Evolutionary conservation across 2,113 vertebrate species (phyloP), one percentile per base, ranked within the genome.

Genomic region (Stigmatopora nigra): DNA sequence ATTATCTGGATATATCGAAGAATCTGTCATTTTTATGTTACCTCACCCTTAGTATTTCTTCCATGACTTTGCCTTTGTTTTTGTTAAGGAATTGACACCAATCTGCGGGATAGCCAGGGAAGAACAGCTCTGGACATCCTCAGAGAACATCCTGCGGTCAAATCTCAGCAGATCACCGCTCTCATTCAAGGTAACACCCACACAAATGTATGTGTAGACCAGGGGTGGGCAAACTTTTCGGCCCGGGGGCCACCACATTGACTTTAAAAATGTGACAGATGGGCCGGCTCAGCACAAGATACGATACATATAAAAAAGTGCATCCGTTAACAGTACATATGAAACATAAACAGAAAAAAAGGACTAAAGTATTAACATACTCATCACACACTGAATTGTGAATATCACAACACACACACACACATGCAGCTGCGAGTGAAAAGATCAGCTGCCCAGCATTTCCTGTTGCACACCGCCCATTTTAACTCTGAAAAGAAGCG

Each of bases 121-220:
- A 93, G 94, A 87, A 95, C 94, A 0, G 93, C 95, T 72, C 88
- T 95, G 85, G 96, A 98, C 78, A 92, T 95, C 78, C 89, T 98
- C 77, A 92, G 92, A 84, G 96, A 98, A 73, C 95, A 96, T 77
- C 94, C 95, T 14, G 94, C 95, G 60, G 92, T 92, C 65, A 94
- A 95, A 74, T 97, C 96, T 69, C 95, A 97, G 68, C 96, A 98
- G 88, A 98, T 97, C 86, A 94, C 92, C 7, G 91, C 94, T 68
- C 88, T 98, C 19, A 92, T 98, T 79, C 94, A 97, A 90, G 95
- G 96, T 98, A 91, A 87, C 1, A 62, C 52, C 48, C 12, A 16
- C 48, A 55, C 41, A 36, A 22, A 22, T n/a, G 19, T 31, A 31
- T 8, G 36, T n/a, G 63, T 17, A 17, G 25, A 56, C 38, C n/a